These are phyloP conservation scores for Melolontha melolontha DNA, from an alignment of 2,888 invertebrate genomes.

Conservation along the genomic window DNA sequence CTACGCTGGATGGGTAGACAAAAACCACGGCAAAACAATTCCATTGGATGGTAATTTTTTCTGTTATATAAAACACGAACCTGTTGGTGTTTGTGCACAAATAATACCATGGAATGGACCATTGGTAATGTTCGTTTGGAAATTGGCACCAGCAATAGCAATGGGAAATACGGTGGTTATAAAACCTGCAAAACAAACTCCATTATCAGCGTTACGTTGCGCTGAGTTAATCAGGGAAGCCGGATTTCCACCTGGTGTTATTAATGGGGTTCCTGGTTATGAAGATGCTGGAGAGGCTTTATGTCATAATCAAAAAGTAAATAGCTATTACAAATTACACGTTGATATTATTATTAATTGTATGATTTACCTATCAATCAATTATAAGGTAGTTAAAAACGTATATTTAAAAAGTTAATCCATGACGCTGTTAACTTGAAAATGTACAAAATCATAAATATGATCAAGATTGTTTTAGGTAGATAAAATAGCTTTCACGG, in stretches of 20 bases:
- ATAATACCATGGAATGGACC: conserved; percentile 98
- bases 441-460: not conserved
- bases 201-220: conserved; percentile 88
- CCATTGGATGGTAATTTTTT: conserved; percentile 86
- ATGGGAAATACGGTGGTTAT: conserved; percentile 85
- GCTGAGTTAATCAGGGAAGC: conserved; percentile 90
- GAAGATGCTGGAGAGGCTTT: conserved; percentile 87
- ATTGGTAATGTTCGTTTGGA: conserved; percentile 95
- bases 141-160: conserved; percentile 81
- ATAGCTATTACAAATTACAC: not conserved
- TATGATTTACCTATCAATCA: no score
- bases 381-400: no score
- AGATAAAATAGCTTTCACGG: conserved; percentile 95
- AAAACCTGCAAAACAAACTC: conserved; percentile 96
- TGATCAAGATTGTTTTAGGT: conserved; percentile 65
- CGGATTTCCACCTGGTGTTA: conserved; percentile 91
- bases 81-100: conserved; percentile 93
- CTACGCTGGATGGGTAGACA: conserved; percentile 94
- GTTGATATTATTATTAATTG: not conserved
- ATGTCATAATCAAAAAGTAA: conserved; percentile 71
- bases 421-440: not conserved
- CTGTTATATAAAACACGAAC: conserved; percentile 89
- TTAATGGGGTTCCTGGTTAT: conserved; percentile 91
- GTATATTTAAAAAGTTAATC: no score
- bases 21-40: conserved; percentile 80